Percentiles rank a stretch among this genome's conserved stretches.
Evolutionary conservation across 1,140 invertebrate species (phyloP).

Genomic region (Drosophila carrolli): DNA sequence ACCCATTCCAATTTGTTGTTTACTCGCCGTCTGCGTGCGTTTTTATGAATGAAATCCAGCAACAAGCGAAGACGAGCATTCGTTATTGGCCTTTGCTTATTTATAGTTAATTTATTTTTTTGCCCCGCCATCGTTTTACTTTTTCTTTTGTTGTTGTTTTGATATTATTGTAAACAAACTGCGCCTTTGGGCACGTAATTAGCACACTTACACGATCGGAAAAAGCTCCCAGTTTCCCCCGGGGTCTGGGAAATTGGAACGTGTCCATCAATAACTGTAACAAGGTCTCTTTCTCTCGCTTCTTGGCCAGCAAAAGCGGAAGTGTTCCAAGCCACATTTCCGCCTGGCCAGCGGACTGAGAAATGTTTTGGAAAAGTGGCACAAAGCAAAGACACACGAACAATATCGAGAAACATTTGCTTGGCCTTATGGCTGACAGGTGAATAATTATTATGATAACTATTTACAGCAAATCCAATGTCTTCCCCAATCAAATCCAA

Average conservation of each 20-base stretch:
- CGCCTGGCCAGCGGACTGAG: constrained; percentile 30
- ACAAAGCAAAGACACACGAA: constrained; percentile 29
- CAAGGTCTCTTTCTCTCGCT: constrained; percentile 53
- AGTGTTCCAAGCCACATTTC: constrained; percentile 50
- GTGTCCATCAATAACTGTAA: constrained; percentile 81
- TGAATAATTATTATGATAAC: constrained; percentile 1
- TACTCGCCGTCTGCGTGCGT: constrained; percentile 53
- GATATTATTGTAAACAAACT: constrained; percentile 71
- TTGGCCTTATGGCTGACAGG: constrained; percentile 15
- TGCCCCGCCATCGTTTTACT: constrained; percentile 42
- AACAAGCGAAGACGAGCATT: constrained; percentile 25
- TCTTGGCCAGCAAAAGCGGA: constrained; percentile 51
- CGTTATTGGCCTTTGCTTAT: constrained; percentile 60
- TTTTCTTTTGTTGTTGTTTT: constrained; percentile 21
- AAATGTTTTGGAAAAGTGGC: constrained; percentile 36
- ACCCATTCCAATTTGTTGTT: constrained; percentile 28
- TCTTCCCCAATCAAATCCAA: background rate
- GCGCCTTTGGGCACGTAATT: constrained; percentile 79
- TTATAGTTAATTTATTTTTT: constrained; percentile 78
- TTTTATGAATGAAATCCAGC: constrained; percentile 52
- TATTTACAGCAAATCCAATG: background rate
- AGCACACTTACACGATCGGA: constrained; percentile 70
- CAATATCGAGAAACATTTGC: constrained; percentile 20
- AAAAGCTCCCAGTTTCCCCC: constrained; percentile 3
- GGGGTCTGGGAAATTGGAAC: constrained; percentile 58